Evolutionary conservation across 2,888 invertebrate species (phyloP), one percentile per base, ranked within the genome.

Genomic region (Sussaba pulchella): DNA sequence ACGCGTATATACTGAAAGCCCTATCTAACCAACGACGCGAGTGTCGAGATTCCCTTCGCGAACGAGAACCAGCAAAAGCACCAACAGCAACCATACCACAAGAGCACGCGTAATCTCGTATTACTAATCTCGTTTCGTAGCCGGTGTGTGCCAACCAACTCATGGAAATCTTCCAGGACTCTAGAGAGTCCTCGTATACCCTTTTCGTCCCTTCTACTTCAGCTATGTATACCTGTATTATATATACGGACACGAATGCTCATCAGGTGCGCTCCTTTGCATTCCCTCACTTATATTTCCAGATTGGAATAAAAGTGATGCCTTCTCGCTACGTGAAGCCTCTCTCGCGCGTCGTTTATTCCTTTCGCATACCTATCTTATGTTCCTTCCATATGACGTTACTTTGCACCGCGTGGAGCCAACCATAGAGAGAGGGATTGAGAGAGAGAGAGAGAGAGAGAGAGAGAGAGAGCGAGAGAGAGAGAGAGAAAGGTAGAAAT

Each of bases 111-210:
- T 72, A 81, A 77, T 77, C 80, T 77, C 80, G 77, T 72, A 81
- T 81, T 81, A 63, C 77, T 73, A 77, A 81, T 81, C 77, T 76
- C 77, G 80, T 76, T 80, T 81, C 72, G 71, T 66, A 43, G 76
- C 54, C 57, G 57, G 70, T 31, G 70, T n/a, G 78, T 64, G 45
- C 73, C 67, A 73, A 69, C 67, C 63, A 70, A 54, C 74, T 70
- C 64, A 75, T 74, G 79, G 50, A 79, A 79, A 71, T 70, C 70
- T 57, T 50, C 70, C 17, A 50, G n/a, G 69, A 57, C 57, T 76
- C 45, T 24, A 2, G 21, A 10, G 57, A 54, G n/a, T 26, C 26
- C 54, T n/a, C 24, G 21, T 26, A 54, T n/a, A 26, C 54, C 12
- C n/a, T 24, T 26, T 14, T 54, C 54, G 26, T 54, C 54, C 54